Base-by-base conservation (phyloP, 2,888 invertebrate genomes). In the Blera fallax region DNA sequence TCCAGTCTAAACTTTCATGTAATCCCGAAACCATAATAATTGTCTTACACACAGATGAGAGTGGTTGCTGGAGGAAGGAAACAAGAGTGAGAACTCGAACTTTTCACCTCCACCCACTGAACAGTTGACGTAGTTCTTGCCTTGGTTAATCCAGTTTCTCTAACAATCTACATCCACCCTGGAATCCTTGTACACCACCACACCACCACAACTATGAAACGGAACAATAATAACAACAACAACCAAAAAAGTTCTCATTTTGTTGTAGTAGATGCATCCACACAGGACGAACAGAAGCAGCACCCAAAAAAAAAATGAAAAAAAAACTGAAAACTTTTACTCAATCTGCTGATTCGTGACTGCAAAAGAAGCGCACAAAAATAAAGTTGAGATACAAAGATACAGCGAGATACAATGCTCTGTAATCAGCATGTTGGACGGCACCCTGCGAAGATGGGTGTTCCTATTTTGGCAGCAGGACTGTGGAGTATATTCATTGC, bases 11-110 rank as follows among this genome's bases (percentile, higher is more conserved):
- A 81, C 81, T 85, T 81, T 85, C 76, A 67, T 81, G 76, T 85
- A 81, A 85, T 85, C 76, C 72, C 45, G 62, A 85, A 85, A 70
- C 85, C 85, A 72, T 81, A 85, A 85, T 85, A 81, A 85, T 85
- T 85, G 85, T 85, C 85, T 85, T 65, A 58, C 62, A 78, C 64
- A 52, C 40, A 54, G 60, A 52, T 56, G 34, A 64, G 69, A 52
- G 64, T 27, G 74, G 43, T 56, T 8, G 29, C 64, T 29, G 32
- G 3, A 29, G 45, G 50, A 50, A 45, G 58, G 50, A 62, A 62
- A 5, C 3, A 27, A 21, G 52, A 40, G 48, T 27, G 27, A 21
- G 27, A 62, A 60, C 50, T 54, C 16, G 50, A 83, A 69, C 69
- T 48, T 48, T 73, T 73, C 54, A 34, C 11, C 24, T 29, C 10